A percentile compares a stretch with the other conserved stretches of the same genome.
phyloP scores from a whole-genome alignment of 2,113 vertebrate species.

The Callionymus lyra region DNA sequence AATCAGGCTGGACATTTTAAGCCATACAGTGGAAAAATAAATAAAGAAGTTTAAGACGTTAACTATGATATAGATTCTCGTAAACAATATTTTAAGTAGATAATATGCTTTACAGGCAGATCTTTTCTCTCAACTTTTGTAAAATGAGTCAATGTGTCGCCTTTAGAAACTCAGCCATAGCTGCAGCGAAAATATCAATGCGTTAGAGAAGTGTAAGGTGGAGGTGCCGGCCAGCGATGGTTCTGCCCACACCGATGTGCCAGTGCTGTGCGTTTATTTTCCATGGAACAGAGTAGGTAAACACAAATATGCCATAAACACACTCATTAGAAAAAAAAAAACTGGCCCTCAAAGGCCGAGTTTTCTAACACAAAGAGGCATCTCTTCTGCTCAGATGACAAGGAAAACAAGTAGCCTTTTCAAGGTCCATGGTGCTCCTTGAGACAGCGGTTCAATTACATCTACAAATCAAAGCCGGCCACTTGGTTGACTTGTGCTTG shows the following conservation, averaged over 20 bases:
- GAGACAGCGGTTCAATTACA: conserved; percentile 29
- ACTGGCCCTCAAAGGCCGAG: conserved; percentile 13
- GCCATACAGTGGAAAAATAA: too few relatives aligned
- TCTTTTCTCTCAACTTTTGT: too few relatives aligned
- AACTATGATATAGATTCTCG: too few relatives aligned
- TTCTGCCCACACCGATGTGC: conserved; percentile 2
- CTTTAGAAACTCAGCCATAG: not conserved
- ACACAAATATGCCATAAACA: conserved; percentile 45
- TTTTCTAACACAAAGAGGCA: conserved; percentile 48
- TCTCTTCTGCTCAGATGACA: conserved; percentile 49
- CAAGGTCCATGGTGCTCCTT: conserved; percentile 19
- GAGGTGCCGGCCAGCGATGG: too few relatives aligned
- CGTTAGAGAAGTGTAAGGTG: not conserved
- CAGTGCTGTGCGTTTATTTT: conserved; percentile 32
- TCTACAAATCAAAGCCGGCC: conserved; percentile 50
- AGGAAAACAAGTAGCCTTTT: conserved; percentile 53
- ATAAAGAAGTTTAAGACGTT: too few relatives aligned
- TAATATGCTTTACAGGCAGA: too few relatives aligned
- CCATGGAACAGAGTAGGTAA: conserved; percentile 40
- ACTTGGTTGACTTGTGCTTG: conserved; percentile 37
- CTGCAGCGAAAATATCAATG: conserved; percentile 6
- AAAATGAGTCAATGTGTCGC: too few relatives aligned
- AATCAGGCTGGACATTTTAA: too few relatives aligned
- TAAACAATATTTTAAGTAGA: too few relatives aligned
- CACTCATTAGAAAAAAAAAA: conserved; percentile 15